These are phyloP conservation scores for Leucoraja ocellata DNA, from an alignment of 2,797 vertebrate species.

Conservation along the genomic window DNA sequence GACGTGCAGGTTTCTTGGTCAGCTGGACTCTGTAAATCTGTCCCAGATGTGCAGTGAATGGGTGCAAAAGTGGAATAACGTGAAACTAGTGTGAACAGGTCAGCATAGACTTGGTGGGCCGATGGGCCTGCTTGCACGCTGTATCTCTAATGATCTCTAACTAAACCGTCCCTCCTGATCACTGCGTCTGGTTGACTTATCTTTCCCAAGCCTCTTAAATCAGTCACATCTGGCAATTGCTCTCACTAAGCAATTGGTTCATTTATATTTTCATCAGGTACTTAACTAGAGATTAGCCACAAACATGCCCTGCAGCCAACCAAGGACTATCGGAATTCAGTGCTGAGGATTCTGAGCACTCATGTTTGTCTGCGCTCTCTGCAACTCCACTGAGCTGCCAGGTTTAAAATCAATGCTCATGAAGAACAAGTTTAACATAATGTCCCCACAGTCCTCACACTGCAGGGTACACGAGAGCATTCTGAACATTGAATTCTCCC, in stretches of 20 bases:
- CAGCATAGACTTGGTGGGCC: too few relatives aligned
- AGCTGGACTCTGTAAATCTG: too few relatives aligned
- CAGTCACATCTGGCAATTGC: background rate
- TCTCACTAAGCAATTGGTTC: background rate
- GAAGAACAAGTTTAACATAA: background rate
- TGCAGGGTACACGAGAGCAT: background rate
- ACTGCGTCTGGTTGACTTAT: background rate
- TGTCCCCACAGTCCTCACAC: background rate
- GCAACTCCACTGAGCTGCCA: background rate
- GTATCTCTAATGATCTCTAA: too few relatives aligned
- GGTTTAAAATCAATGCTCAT: background rate
- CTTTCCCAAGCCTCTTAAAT: background rate
- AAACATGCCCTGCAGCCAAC: background rate
- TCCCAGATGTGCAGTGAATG: too few relatives aligned
- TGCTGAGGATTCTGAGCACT: background rate
- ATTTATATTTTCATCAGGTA: background rate
- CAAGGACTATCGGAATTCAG: background rate
- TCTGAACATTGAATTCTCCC: too few relatives aligned
- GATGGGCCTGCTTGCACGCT: too few relatives aligned
- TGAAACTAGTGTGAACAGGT: too few relatives aligned
- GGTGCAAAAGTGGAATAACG: too few relatives aligned
- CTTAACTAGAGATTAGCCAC: background rate
- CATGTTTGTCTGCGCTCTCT: background rate
- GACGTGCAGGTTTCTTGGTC: too few relatives aligned
- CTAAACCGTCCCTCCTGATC: too few relatives aligned